phyloP scores from a whole-genome alignment of 1,140 invertebrate species.

The Yoshiicerus persimilis region DNA sequence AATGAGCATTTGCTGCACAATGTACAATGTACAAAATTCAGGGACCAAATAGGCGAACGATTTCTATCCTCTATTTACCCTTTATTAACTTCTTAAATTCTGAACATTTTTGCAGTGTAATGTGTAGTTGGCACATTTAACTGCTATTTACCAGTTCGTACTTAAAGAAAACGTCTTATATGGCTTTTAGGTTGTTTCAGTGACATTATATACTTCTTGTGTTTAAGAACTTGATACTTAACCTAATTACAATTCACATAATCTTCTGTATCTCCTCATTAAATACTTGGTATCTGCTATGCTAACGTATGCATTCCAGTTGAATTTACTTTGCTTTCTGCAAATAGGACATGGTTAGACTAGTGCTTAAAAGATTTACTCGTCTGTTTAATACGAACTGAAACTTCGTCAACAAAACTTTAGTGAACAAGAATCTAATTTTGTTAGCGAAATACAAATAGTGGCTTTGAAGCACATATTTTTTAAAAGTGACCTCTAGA shows the following conservation, averaged over 20 bases:
- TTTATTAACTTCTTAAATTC: neutral
- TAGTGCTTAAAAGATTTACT: too few relatives aligned
- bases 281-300: neutral
- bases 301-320: neutral
- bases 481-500: too few relatives aligned
- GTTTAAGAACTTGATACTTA: neutral
- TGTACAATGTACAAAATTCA: neutral
- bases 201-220: neutral
- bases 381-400: too few relatives aligned
- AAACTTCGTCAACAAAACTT: too few relatives aligned
- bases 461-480: too few relatives aligned
- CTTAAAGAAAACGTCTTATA: too few relatives aligned
- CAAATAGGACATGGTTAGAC: too few relatives aligned
- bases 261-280: neutral
- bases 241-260: neutral
- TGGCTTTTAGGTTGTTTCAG: too few relatives aligned
- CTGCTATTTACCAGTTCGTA: too few relatives aligned
- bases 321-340: neutral
- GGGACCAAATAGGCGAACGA: neutral
- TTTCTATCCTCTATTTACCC: neutral
- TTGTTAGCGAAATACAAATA: too few relatives aligned
- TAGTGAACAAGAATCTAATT: too few relatives aligned
- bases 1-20: neutral
- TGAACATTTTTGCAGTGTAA: neutral
- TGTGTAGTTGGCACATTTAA: neutral